Percentiles rank a stretch among this genome's conserved stretches.
Evolutionary conservation across 2,888 invertebrate genomes (phyloP).

Genomic region (Alviniconcha strummeri): DNA sequence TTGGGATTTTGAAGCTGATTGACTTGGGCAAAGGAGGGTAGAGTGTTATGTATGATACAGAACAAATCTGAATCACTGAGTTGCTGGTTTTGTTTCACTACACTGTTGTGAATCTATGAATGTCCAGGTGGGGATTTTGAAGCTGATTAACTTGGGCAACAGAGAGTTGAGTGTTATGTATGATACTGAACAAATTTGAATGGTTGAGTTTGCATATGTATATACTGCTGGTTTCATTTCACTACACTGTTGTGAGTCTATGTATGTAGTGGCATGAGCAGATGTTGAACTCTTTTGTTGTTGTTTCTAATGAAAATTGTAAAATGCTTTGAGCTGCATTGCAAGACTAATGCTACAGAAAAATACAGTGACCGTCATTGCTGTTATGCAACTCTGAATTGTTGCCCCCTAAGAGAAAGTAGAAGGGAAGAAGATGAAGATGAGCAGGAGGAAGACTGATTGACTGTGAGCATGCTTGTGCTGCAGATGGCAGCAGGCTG

Average conservation of each 20-base stretch:
- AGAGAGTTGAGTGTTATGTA: too few relatives aligned
- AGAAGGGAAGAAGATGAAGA: too few relatives aligned
- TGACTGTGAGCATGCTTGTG: neutral
- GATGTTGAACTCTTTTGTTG: too few relatives aligned
- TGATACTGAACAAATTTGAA: too few relatives aligned
- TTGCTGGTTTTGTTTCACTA: constrained; percentile 74
- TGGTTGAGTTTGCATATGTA: neutral
- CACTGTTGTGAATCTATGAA: constrained; percentile 74
- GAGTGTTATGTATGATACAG: neutral
- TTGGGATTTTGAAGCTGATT: constrained; percentile 32
- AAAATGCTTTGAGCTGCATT: too few relatives aligned
- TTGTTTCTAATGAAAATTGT: too few relatives aligned
- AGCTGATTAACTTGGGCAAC: neutral
- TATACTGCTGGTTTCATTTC: constrained; percentile 62
- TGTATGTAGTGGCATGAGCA: constrained; percentile 56
- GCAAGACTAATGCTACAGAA: too few relatives aligned
- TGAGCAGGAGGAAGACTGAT: too few relatives aligned
- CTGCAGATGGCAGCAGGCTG: constrained; percentile 71
- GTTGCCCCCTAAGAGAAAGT: too few relatives aligned
- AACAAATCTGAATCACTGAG: neutral
- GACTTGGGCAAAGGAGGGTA: neutral
- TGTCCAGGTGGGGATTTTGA: constrained; percentile 63
- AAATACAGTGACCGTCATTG: too few relatives aligned
- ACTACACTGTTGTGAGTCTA: constrained; percentile 74
- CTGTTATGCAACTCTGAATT: too few relatives aligned